Evolutionary conservation across 2,888 invertebrate species (phyloP).

Genomic region (Chymomyza amoena): DNA sequence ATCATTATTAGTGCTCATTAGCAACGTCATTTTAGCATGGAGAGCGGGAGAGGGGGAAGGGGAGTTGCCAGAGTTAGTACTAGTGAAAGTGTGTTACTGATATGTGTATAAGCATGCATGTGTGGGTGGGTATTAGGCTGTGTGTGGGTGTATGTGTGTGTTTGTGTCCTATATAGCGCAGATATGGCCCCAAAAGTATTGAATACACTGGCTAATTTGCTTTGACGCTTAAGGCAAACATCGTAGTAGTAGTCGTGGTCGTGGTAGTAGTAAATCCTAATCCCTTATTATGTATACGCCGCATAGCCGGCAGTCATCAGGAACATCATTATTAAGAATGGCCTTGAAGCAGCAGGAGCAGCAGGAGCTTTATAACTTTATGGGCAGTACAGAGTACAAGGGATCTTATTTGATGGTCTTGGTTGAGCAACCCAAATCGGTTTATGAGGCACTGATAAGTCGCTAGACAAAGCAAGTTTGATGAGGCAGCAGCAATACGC

Average conservation of each 20-base stretch:
- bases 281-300: conserved; percentile 5
- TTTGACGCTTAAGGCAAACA: conserved; percentile 4
- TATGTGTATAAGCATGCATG: not conserved
- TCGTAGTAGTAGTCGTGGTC: too few species aligned
- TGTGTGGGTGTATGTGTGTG: not conserved
- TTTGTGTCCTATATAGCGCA: not conserved
- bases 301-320: not conserved
- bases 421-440: not conserved
- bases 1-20: conserved; percentile 66
- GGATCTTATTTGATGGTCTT: conserved; percentile 4
- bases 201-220: conserved; percentile 5
- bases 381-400: not conserved
- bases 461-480: not conserved
- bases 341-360: not conserved
- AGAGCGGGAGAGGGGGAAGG: not conserved
- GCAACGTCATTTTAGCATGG: conserved; percentile 40
- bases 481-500: not conserved
- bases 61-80: conserved; percentile 2
- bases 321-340: not conserved
- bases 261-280: not conserved
- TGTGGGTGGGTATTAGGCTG: not conserved
- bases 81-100: conserved; percentile 48
- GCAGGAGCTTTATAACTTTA: not conserved
- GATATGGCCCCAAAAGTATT: conserved; percentile 5
- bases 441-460: conserved; percentile 10